Base-by-base conservation (phyloP, 2,797 vertebrate genomes). In the Eidolon dupreanum region DNA sequence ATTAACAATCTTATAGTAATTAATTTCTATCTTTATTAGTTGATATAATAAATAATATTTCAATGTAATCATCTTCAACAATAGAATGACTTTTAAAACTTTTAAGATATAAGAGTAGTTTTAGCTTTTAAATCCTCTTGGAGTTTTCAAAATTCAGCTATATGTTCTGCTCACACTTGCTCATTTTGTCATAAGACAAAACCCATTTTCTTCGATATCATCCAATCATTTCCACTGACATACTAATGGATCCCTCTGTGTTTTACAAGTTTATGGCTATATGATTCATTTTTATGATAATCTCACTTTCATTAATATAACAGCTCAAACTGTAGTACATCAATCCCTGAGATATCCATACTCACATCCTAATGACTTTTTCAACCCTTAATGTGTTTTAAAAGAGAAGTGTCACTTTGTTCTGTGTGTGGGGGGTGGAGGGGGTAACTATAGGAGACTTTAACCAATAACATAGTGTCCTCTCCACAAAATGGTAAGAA, bases 301-400 rank as follows among this genome's bases (percentile, higher is more conserved):
- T 98, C 94, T 98, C 85, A 82, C 96, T 98, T 97, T 97, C 97
- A 97, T 98, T 98, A 98, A 98, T 97, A 86, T 81, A 98, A 96
- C 16, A n/a, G 95, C 93, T 98, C 53, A 71, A 94, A 95, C 8
- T 97, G 94, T 96, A 95, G 92, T 91, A 70, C 86, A 97, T 98
- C 97, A 97, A 87, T 95, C 97, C 97, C 92, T 97, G 90, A 95
- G 86, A 97, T 93, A 97, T 89, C 96, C 57, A 95, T 84, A 97
- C 96, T 98, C 97, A 97, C 96, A 98, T 97, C 87, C 94, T 97
- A 93, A 97, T 96, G 97, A 94, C 88, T 92, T 96, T 98, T 97
- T 97, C 94, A 98, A 96, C 10, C 31, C 55, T 77, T 92, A 91
- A 93, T 97, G 95, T 97, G 94, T 98, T 98, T 94, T 97, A 94